phyloP scores from a whole-genome alignment of 2,113 vertebrate species.

The Anser brachyrhynchus region DNA sequence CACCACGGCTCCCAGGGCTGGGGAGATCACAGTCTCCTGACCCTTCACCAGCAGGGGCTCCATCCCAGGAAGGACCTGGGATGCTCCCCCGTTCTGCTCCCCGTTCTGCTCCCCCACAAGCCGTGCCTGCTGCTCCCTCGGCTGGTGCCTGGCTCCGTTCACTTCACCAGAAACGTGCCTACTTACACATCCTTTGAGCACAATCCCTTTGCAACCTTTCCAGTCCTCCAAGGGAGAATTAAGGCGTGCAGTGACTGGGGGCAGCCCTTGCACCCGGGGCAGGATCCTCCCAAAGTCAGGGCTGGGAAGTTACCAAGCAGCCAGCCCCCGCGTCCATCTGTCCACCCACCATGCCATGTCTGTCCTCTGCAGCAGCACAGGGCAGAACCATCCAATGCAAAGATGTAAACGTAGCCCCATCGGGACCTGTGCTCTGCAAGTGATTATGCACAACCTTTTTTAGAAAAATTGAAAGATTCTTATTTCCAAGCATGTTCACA shows the following conservation, averaged over 20 bases:
- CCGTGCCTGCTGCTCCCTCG: neutral
- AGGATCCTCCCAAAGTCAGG: neutral
- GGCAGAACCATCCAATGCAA: neutral
- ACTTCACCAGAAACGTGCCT: neutral
- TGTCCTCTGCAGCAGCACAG: neutral
- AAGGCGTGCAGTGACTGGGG: neutral
- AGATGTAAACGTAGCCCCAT: neutral
- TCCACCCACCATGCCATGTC: neutral
- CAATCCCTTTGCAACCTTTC: neutral
- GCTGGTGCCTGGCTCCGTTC: neutral
- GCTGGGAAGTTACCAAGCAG: neutral
- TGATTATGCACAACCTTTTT: neutral
- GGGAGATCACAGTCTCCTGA: neutral
- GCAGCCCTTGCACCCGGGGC: too few relatives aligned
- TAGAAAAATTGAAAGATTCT: neutral
- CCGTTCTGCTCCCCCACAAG: rapidly evolving
- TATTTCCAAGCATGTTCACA: neutral
- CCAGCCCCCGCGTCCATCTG: rapidly evolving
- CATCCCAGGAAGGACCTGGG: neutral
- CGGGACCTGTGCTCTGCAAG: neutral
- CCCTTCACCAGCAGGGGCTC: neutral
- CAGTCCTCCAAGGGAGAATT: neutral
- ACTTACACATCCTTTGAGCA: rapidly evolving
- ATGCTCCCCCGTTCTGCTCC: too few relatives aligned
- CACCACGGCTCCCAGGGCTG: neutral